Base-by-base conservation (phyloP, 2,888 invertebrate genomes). In the Eupithecia vulgata region DNA sequence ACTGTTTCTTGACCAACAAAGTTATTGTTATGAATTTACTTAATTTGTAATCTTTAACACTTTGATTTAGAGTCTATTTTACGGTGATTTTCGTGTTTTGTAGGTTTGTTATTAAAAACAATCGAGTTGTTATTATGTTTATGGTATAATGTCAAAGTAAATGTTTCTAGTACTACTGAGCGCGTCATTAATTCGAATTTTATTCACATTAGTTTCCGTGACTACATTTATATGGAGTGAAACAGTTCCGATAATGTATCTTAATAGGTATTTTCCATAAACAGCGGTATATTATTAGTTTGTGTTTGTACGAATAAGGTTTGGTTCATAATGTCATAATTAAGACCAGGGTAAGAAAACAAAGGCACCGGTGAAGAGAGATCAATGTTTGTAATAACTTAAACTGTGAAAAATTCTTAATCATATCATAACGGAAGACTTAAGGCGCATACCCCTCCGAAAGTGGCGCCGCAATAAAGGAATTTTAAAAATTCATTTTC, bases 91-190 rank as follows among this genome's bases (percentile, higher is more conserved):
- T 40, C 1, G 73, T 30, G 8, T 17, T 25, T 48, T 42, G 67
- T 37, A 61, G 72, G 48, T 70, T 85, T 83, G 84, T 84, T 78
- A 76, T 79, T 78, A 82, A 83, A 88, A 88, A 89, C 88, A 90
- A 90, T 91, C 85, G 84, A 87, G 85, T 85, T 83, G 87, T 87
- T 89, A 90, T 91, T 89, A 89, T 87, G 86, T 91, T 91, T 91
- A 91, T 90, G 85, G 87, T 89, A 83, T 90, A 89, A 90, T 91
- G 89, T 91, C 89, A 88, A 91, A 93, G 91, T 92, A 89, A 91
- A 91, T 91, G 91, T 90, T 91, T 85, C 81, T 86, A 84, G 84
- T 85, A 87, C 82, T 76, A 85, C 87, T 88, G 86, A 87, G 85
- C 85, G 87, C 87, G 86, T 90, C 90, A 89, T 90, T 90, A 91